Percentiles rank a stretch among this genome's conserved stretches.
phyloP scores from a whole-genome alignment of 2,797 vertebrate genomes.

The Pempheris klunzingeri region DNA sequence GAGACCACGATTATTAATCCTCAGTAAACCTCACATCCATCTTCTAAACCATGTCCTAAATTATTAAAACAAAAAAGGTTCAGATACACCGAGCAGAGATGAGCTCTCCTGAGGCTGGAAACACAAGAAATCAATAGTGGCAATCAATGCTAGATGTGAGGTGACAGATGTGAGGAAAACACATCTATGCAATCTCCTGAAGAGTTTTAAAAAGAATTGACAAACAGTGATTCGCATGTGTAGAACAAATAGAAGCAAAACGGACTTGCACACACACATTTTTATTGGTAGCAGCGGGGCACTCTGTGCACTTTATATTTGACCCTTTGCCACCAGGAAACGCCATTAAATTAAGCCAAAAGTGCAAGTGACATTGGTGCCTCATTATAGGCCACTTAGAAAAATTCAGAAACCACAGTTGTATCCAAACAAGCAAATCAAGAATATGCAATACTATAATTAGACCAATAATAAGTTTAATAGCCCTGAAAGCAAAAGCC shows the following conservation, averaged over 20 bases:
- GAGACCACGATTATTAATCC: constrained; percentile 21
- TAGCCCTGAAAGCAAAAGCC: constrained; percentile 35
- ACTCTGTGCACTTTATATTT: constrained; percentile 14
- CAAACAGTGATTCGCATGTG: constrained; percentile 42
- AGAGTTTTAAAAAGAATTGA: constrained; percentile 52
- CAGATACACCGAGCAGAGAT: constrained; percentile 34
- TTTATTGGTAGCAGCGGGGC: not conserved
- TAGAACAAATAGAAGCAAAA: constrained; percentile 39
- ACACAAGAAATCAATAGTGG: constrained; percentile 61
- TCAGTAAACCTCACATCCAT: constrained; percentile 23
- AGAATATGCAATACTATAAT: constrained; percentile 25
- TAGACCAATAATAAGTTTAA: constrained; percentile 40
- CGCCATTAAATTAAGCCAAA: constrained; percentile 41
- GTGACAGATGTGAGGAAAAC: constrained; percentile 59
- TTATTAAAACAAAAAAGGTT: constrained; percentile 57
- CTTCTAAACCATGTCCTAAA: constrained; percentile 39
- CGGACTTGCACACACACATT: not conserved
- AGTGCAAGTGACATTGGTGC: constrained; percentile 39
- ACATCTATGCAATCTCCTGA: constrained; percentile 59
- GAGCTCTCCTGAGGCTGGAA: constrained; percentile 36
- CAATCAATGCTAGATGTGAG: constrained; percentile 55
- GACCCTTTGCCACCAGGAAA: constrained; percentile 35
- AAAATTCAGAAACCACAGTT: constrained; percentile 32
- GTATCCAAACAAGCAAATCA: constrained; percentile 44
- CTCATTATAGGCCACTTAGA: constrained; percentile 39